Percentiles rank a stretch among this genome's conserved stretches.
These are phyloP conservation scores for Choloepus didactylus DNA, from an alignment of 2,797 vertebrate genomes.

Conservation along the genomic window DNA sequence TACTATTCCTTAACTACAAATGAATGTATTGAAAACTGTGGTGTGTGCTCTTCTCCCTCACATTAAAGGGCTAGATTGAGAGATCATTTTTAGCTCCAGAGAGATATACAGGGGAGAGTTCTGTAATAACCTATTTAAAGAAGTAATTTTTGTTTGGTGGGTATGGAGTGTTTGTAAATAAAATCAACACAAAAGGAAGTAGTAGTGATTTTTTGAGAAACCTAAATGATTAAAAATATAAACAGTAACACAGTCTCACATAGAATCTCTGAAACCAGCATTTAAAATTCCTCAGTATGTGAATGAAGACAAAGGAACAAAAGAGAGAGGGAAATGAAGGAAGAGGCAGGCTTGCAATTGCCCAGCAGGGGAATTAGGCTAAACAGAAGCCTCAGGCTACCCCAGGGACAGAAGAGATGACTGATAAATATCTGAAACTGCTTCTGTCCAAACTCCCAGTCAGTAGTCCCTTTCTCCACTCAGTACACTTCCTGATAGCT, in stretches of 20 bases:
- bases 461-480: neutral
- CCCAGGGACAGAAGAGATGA: neutral
- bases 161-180: too few species aligned
- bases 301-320: neutral
- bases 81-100: neutral
- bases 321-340: neutral
- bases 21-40: neutral
- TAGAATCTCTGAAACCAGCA: constrained; percentile 12
- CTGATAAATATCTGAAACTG: constrained; percentile 54
- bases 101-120: neutral
- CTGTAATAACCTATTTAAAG: neutral
- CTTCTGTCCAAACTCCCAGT: constrained; percentile 19
- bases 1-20: neutral
- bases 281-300: constrained; percentile 33
- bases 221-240: constrained; percentile 21
- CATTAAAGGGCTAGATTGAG: neutral
- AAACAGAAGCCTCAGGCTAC: neutral
- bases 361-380: neutral
- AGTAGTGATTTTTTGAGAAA: constrained; percentile 1
- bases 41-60: neutral
- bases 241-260: neutral
- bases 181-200: too few species aligned
- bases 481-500: neutral
- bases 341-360: neutral
- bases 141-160: neutral